Evolutionary conservation across 2,797 vertebrate species (phyloP).

Genomic region (Eleutherodactylus coqui): DNA sequence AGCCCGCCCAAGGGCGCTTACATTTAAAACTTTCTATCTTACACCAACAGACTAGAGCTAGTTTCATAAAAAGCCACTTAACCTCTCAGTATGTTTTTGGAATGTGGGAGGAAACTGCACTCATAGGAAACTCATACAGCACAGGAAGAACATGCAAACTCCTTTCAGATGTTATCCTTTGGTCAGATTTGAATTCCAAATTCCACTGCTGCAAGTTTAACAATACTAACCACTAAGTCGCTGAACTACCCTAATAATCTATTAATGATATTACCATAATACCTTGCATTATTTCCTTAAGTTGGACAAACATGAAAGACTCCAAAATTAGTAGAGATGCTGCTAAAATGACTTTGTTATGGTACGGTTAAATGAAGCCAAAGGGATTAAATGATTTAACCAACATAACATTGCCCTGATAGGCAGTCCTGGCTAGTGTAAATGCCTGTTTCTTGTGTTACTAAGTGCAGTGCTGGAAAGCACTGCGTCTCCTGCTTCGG

Average conservation of each 20-base stretch:
- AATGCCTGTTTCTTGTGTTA: conserved; percentile 31
- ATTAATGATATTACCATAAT: neutral
- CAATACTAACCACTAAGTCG: neutral
- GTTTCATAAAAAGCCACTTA: no score
- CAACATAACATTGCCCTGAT: conserved; percentile 42
- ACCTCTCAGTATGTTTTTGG: no score
- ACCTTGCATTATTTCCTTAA: neutral
- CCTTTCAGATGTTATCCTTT: no score
- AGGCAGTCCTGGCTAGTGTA: conserved; percentile 18
- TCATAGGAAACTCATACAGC: no score
- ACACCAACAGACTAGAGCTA: no score
- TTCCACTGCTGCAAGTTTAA: neutral
- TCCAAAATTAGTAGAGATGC: neutral
- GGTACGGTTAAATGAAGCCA: conserved; percentile 1
- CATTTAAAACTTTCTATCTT: no score
- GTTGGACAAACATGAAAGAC: neutral
- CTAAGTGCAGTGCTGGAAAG: conserved; percentile 54
- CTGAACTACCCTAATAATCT: neutral
- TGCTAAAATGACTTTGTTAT: conserved; percentile 31
- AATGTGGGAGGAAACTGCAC: no score
- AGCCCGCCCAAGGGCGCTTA: no score
- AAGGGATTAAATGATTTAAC: conserved; percentile 30
- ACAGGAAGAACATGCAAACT: no score
- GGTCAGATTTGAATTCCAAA: neutral
- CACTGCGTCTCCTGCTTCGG: neutral